Base-by-base conservation (phyloP, 2,888 invertebrate species). In the Drosophila demipolita region DNA sequence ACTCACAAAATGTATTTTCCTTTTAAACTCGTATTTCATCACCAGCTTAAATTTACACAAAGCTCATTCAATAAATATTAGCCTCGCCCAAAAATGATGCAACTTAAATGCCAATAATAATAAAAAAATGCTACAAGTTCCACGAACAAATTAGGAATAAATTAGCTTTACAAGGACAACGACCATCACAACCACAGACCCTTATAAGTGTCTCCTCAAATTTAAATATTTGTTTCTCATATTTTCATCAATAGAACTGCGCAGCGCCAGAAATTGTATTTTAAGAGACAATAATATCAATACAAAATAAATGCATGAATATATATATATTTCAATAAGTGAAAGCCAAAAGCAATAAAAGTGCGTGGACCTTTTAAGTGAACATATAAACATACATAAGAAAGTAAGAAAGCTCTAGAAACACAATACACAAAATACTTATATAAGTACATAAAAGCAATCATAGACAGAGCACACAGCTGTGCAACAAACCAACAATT, bases 221-320 rank as follows among this genome's bases (percentile, higher is more conserved):
- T 86, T 80, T 75, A 69, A 80, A 82, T 85, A 80, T 80, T 68
- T 81, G 52, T 57, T 59, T 53, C 55, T 48, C 65, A 68, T 61
- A 67, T 72, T 78, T 66, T 55, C 15, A 32, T 66, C 55, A 60
- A 81, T 68, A 73, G 65, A 72, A 73, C 64, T 71, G 63, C 36
- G 63, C 68, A 59, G 35, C 26, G 57, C 35, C 54, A 67, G 52
- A 75, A 83, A 74, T 82, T 75, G 69, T 83, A 82, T 87, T 78
- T 73, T 71, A 69, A 66, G 53, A 77, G 57, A 77, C 59, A 76
- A 86, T 79, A 77, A 75, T 68, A 78, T 66, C 62, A 78, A 75
- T 62, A 66, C 48, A 61, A 63, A 66, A 61, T 42, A 55, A 15
- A 52, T 32, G 32, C 26, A 42, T 32, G 60, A 42, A 54, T 32